Evolutionary conservation across 2,888 invertebrate genomes (phyloP).

Genomic region (Oxyscelio sp.): DNA sequence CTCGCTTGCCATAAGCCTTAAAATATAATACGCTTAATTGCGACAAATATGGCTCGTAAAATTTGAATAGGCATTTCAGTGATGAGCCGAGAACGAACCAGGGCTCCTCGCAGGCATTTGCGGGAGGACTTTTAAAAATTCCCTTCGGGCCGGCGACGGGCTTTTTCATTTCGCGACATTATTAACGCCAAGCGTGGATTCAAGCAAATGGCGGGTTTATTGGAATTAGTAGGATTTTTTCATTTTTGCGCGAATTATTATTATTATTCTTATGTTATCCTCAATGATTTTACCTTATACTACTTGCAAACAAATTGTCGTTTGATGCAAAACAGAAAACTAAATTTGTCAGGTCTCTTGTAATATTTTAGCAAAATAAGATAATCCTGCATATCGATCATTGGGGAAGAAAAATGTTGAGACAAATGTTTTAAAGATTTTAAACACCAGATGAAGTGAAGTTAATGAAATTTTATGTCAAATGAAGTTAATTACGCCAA

Average conservation of each 20-base stretch:
- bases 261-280: no score
- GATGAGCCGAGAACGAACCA: constrained; percentile 74
- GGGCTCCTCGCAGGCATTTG: constrained; percentile 26
- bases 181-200: constrained; percentile 11
- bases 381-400: no score
- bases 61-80: constrained; percentile 87
- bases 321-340: no score
- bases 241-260: constrained; percentile 2
- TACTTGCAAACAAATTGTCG: no score
- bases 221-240: constrained; percentile 26
- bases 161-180: constrained; percentile 48
- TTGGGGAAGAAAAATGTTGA: no score
- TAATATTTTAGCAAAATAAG: no score
- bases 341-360: no score
- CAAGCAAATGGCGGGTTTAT: constrained; percentile 8
- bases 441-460: no score
- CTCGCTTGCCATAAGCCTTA: constrained; percentile 82
- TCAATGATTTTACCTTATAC: no score
- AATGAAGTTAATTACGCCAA: no score
- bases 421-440: no score
- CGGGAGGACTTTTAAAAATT: constrained; percentile 39
- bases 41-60: constrained; percentile 87
- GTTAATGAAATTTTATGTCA: no score
- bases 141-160: not conserved
- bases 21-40: constrained; percentile 86